A percentile compares a stretch with the other conserved stretches of the same genome.
Evolutionary conservation across 2,797 vertebrate species (phyloP).

Genomic region (Morus bassanus): DNA sequence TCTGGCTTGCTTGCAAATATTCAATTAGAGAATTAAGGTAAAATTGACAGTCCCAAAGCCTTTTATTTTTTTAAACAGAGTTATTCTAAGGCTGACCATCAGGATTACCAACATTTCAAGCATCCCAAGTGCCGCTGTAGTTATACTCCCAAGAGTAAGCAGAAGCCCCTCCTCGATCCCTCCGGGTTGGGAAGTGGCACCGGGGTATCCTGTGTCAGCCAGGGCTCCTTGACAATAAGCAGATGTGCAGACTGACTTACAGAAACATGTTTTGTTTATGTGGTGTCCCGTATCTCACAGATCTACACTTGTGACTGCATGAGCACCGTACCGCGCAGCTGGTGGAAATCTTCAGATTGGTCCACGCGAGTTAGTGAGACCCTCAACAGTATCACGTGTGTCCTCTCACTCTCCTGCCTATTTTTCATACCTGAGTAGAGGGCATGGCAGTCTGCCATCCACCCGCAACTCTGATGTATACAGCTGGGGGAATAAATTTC

Average conservation of each 20-base stretch:
- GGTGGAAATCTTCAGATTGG: background rate
- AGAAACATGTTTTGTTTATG: background rate
- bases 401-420: background rate
- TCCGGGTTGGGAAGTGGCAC: background rate
- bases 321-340: background rate
- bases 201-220: background rate
- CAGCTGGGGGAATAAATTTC: background rate
- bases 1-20: background rate
- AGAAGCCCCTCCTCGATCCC: background rate
- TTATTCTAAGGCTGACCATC: background rate
- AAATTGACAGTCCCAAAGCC: background rate
- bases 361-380: fast-evolving
- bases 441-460: background rate
- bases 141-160: background rate
- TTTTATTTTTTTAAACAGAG: background rate
- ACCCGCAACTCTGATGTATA: fast-evolving
- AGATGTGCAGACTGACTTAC: background rate
- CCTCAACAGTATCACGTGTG: background rate
- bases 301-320: background rate
- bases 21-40: background rate
- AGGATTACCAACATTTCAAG: background rate
- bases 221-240: background rate
- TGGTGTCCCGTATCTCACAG: background rate
- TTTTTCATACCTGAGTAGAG: background rate
- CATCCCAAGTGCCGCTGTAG: background rate